Base-by-base conservation (phyloP, 2,888 invertebrate genomes). In the Rhamnusium bicolor region DNA sequence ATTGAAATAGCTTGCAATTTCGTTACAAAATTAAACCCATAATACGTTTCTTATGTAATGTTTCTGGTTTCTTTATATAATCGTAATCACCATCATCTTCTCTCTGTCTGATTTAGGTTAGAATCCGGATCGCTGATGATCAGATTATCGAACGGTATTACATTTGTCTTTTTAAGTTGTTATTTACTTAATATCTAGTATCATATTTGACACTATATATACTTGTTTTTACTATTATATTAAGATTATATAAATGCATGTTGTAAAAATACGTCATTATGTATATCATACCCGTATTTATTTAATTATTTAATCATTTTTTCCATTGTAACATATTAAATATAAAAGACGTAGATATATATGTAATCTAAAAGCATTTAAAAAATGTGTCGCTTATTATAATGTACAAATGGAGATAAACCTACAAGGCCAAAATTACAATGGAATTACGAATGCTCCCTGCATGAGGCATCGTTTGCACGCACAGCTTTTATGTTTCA, bases 351-450 rank as follows among this genome's bases (percentile, higher is more conserved):
- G 40, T 40, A n/a, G 40, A 12, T 54, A 54, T 32, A 32, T 58
- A 1, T 2, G 16, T 24, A 58, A 58, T 58, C 32, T 58, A 58
- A 58, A 58, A 32, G 58, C 32, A 8, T 18, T 58, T 58, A 32
- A 58, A 58, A 58, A 58, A 8, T 10, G 19, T 32, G 32, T 58
- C 29, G 8, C 58, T 32, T 32, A 18, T 29, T 58, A 32, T 58
- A 58, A 32, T 18, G 32, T 58, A 58, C 24, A 58, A 58, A 58
- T 58, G 58, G 18, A 58, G 58, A 58, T 58, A 58, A 58, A 58
- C 32, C 6, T 29, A 56, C 14, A 24, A 19, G 58, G 32, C 29
- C 21, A 24, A 58, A 58, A 58, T 32, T 19, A 32, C 18, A 58
- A 58, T 58, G 58, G 32, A 29, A 58, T 12, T 14, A 32, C 32